Evolutionary conservation across 2,113 vertebrate species (phyloP).

Genomic region (Haemorhous mexicanus): DNA sequence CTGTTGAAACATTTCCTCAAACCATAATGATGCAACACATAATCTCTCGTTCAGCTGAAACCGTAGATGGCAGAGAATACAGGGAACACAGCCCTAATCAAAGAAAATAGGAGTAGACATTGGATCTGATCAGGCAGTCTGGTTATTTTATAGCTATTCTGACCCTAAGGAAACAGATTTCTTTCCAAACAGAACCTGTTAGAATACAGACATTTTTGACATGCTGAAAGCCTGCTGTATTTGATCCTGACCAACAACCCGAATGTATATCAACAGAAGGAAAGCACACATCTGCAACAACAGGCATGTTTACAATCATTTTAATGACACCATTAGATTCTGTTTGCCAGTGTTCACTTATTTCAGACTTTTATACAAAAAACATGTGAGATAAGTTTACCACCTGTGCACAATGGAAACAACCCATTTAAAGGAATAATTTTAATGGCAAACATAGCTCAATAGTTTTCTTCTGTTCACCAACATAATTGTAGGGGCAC

Average conservation of each 20-base stretch:
- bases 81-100: conserved; percentile 56
- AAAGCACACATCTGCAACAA: conserved; percentile 69
- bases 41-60: conserved; percentile 48
- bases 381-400: conserved; percentile 66
- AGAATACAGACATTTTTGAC: conserved; percentile 61
- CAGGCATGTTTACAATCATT: conserved; percentile 74
- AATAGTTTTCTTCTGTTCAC: conserved; percentile 20
- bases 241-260: conserved; percentile 72
- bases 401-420: conserved; percentile 63
- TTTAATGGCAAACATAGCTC: conserved; percentile 33
- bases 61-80: conserved; percentile 2
- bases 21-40: conserved; percentile 31
- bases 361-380: conserved; percentile 57
- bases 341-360: conserved; percentile 53
- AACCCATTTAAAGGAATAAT: conserved; percentile 38
- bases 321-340: conserved; percentile 73
- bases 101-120: conserved; percentile 62
- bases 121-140: conserved; percentile 57
- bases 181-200: conserved; percentile 66
- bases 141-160: conserved; percentile 71
- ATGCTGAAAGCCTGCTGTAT: conserved; percentile 65
- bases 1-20: conserved; percentile 24
- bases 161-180: conserved; percentile 67
- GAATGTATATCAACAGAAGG: conserved; percentile 61
- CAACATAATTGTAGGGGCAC: background rate